Evolutionary conservation across 2,113 vertebrate genomes (phyloP).

Genomic region (Lepus americanus): DNA sequence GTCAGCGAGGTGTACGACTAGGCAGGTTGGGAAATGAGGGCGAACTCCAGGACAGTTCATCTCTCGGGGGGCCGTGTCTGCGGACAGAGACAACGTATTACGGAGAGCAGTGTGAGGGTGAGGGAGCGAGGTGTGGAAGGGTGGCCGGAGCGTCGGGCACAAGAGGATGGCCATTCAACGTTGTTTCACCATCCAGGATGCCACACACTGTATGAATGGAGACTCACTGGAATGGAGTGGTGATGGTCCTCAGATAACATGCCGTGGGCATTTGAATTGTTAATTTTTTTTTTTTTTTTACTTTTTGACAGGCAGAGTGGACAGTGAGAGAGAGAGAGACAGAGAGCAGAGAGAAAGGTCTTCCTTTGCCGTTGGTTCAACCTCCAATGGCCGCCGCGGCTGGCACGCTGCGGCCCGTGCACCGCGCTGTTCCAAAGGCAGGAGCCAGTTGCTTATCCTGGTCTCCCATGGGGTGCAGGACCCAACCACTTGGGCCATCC

Average conservation of each 20-base stretch:
- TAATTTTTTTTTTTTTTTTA: background rate
- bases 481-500: too few species aligned
- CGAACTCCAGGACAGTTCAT: background rate
- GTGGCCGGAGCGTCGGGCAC: accelerated
- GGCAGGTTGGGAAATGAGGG: background rate
- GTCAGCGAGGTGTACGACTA: background rate
- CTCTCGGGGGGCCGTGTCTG: too few species aligned
- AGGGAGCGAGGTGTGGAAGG: background rate
- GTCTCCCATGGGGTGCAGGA: too few species aligned
- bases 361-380: too few species aligned
- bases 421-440: too few species aligned
- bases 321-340: too few species aligned
- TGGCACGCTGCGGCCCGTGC: too few species aligned
- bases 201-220: background rate
- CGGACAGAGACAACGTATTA: background rate
- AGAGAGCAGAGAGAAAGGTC: too few species aligned
- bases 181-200: background rate
- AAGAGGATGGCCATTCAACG: background rate
- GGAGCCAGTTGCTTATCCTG: too few species aligned
- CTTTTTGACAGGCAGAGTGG: too few species aligned
- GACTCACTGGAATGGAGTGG: too few species aligned
- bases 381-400: too few species aligned
- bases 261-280: background rate
- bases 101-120: background rate
- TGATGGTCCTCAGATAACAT: background rate